Percentiles rank a stretch among this genome's conserved stretches.
These are phyloP conservation scores for Cheilosia vulpina DNA, from an alignment of 2,888 invertebrate genomes.

Conservation along the genomic window DNA sequence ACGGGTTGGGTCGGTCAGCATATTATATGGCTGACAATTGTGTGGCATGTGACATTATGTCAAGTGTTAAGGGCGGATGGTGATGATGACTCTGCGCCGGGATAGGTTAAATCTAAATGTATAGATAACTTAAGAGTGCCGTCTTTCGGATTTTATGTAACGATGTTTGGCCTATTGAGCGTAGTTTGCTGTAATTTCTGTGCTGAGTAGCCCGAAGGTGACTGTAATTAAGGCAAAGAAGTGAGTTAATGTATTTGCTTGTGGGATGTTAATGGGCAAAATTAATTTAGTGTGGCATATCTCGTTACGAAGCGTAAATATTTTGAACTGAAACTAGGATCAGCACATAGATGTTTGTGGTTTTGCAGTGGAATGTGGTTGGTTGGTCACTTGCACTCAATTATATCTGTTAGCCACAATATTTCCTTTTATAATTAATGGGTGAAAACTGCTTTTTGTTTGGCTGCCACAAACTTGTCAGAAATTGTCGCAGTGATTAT, in stretches of 20 bases:
- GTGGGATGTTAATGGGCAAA: constrained; percentile 1
- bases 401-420: no score
- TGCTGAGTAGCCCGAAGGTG: constrained; percentile 20
- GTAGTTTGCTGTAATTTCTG: constrained; percentile 1
- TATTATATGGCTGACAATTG: constrained; percentile 4
- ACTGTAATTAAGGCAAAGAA: constrained; percentile 16
- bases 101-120: not conserved
- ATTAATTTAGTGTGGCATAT: not conserved
- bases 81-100: not conserved
- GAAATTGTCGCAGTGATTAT: no score
- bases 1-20: constrained; percentile 3
- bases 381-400: no score
- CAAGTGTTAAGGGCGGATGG: constrained; percentile 6
- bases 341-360: not conserved
- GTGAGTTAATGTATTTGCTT: not conserved
- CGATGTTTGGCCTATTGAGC: constrained; percentile 16
- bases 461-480: no score
- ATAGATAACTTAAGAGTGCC: not conserved
- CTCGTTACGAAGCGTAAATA: not conserved
- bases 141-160: constrained; percentile 22
- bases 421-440: no score
- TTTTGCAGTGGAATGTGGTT: no score
- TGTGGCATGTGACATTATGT: constrained; percentile 12
- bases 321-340: not conserved
- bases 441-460: no score